A percentile compares a stretch with the other conserved stretches of the same genome.
Conservation (phyloP, 2,797 vertebrate genomes). For the Aphelocoma californica region DNA sequence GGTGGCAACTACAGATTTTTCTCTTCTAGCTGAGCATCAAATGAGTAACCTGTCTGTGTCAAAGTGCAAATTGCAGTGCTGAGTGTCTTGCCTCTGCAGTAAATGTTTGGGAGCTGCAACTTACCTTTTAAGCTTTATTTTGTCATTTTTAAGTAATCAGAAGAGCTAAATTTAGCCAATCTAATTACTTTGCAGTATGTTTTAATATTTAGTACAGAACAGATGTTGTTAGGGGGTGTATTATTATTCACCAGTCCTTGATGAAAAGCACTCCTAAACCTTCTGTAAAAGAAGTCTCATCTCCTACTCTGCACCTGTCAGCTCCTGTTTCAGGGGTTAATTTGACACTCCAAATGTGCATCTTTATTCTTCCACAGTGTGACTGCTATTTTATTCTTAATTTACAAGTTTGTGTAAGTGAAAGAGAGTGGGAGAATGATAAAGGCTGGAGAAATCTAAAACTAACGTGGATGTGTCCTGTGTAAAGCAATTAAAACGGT, state of each 20-base stretch:
- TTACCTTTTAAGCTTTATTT: background rate
- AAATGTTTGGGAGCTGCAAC: background rate
- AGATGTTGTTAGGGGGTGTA: background rate
- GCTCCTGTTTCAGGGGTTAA: slow-evolving; percentile 28
- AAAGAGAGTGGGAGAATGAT: background rate
- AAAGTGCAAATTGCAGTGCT: background rate
- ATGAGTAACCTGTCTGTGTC: background rate
- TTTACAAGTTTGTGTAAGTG: background rate
- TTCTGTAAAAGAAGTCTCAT: background rate
- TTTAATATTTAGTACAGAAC: slow-evolving; percentile 38
- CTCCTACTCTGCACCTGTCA: slow-evolving; percentile 39
- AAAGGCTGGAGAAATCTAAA: background rate
- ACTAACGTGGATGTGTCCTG: background rate
- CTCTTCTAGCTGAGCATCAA: background rate
- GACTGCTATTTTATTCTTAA: background rate
- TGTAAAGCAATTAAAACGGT: background rate
- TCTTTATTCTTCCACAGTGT: background rate
- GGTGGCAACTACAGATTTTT: slow-evolving; percentile 28
- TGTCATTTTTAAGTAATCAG: background rate
- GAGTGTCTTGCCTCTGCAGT: background rate
- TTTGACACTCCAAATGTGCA: background rate
- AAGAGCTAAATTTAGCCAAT: background rate
- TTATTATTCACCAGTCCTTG: background rate
- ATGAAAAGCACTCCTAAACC: background rate
- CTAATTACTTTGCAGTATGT: background rate